Evolutionary conservation across 2,797 vertebrate genomes (phyloP), one percentile per base, ranked within the genome.

Genomic region (Poliocrania exsul): DNA sequence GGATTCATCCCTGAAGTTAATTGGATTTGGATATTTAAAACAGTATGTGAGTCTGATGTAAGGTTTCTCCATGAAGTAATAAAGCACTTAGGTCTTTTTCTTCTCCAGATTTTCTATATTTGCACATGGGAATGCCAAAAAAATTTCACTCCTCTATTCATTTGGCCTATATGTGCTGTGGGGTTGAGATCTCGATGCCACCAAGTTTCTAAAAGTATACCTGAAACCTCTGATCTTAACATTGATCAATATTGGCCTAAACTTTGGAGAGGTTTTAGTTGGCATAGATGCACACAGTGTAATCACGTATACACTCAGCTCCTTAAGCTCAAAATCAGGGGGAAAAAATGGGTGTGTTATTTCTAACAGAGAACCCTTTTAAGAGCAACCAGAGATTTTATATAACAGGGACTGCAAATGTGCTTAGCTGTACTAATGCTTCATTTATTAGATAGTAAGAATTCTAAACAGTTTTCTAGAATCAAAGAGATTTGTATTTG

Each of bases 401-500:
- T 80, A 35, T 13, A 86, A 46, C 42, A 78, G 51, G 46, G 90
- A 74, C 16, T 77, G 42, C 64, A 90, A 86, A 79, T 75, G 72
- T 49, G 6, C 49, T 88, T 86, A 57, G 44, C 60, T 82, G 31
- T 54, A 72, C 44, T 91, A 86, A 72, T 88, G 18, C 56, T 92
- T 90, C 49, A 73, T 90, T 93, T 92, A 66, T 90, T 86, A 88
- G 33, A 94, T 77, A 89, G 80, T 73, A 81, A 80, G 80, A 49
- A 81, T 92, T 81, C 25, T 79, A n/a, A 94, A 42, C 10, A 60
- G 51, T 78, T 92, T 84, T 88, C 46, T 86, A 33, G 58, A 60
- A 90, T 26, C 40, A 71, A 66, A 70, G 23, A 60, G 9, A 79
- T 86, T 69, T 86, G 11, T 87, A 71, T 88, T 93, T 5, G 2